phyloP scores from a whole-genome alignment of 2,113 vertebrate species.

The Notothenia rossii region DNA sequence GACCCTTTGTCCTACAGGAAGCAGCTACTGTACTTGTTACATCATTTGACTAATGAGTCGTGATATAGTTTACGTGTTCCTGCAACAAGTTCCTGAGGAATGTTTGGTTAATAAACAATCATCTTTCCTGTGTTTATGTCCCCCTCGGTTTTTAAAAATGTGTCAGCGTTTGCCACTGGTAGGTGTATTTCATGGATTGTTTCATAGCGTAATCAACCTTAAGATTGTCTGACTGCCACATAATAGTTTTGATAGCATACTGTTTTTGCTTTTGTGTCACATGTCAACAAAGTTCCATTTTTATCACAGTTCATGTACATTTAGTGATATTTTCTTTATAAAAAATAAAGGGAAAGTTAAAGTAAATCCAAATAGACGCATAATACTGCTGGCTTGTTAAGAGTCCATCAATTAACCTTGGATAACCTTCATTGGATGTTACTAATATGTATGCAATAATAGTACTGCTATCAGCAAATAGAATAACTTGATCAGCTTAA shows the following conservation, averaged over 20 bases:
- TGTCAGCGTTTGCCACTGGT: constrained; percentile 20
- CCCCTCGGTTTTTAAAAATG: constrained; percentile 19
- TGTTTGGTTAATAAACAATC: constrained; percentile 55
- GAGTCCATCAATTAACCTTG: not conserved
- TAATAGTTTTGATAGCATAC: not conserved
- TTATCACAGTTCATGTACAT: not conserved
- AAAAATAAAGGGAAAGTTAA: too few species aligned
- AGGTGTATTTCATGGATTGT: constrained; percentile 16
- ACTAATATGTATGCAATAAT: not conserved
- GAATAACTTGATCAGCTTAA: not conserved
- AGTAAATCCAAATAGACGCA: not conserved
- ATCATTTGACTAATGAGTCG: constrained; percentile 57
- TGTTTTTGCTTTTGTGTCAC: not conserved
- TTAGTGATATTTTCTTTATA: not conserved
- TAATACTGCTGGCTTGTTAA: not conserved
- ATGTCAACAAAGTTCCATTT: not conserved
- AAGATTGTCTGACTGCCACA: constrained; percentile 4
- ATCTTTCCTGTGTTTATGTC: constrained; percentile 56
- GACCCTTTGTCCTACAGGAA: constrained; percentile 26
- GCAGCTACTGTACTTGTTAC: constrained; percentile 38
- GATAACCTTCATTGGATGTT: not conserved
- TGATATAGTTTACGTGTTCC: constrained; percentile 52
- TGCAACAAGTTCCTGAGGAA: constrained; percentile 36
- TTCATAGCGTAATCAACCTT: constrained; percentile 8
- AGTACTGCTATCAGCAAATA: not conserved